Evolutionary conservation across 2,113 vertebrate species (phyloP).

Genomic region (Calidris pygmaea): DNA sequence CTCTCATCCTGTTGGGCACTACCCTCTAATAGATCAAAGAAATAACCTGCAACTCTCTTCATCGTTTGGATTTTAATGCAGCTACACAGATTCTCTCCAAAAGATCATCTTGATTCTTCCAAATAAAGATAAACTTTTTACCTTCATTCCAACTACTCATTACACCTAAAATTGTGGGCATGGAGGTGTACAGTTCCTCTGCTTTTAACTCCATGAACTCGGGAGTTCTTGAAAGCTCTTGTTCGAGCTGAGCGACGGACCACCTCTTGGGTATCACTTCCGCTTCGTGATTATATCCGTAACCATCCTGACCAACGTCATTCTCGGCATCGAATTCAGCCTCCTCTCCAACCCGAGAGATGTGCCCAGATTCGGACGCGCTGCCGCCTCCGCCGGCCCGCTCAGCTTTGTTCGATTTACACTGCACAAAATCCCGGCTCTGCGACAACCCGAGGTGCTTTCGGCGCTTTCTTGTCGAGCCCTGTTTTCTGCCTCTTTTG

Average conservation of each 20-base stretch:
- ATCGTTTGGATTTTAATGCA: background rate
- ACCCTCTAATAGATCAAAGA: fast-evolving
- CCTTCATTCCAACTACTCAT: constrained; percentile 84
- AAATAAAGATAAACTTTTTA: constrained; percentile 48
- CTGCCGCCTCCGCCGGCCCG: background rate
- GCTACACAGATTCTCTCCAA: background rate
- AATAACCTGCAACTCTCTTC: background rate
- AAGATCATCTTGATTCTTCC: background rate
- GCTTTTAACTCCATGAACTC: constrained; percentile 76
- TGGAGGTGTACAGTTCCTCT: constrained; percentile 80
- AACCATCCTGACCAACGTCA: background rate
- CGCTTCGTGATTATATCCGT: background rate
- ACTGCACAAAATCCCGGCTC: background rate
- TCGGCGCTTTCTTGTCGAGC: constrained; percentile 38
- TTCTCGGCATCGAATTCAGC: constrained; percentile 23
- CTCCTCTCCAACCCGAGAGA: constrained; percentile 10
- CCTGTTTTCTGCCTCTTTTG: constrained; percentile 64
- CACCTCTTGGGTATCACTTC: constrained; percentile 57
- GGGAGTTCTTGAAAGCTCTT: background rate
- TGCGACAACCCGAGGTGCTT: constrained; percentile 65
- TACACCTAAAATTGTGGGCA: constrained; percentile 79
- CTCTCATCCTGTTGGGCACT: background rate
- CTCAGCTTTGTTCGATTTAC: constrained; percentile 26
- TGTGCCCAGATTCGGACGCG: background rate
- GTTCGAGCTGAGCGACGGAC: constrained; percentile 41